These are phyloP conservation scores for Cyrtodaria siliqua DNA, from an alignment of 2,888 invertebrate genomes.

Conservation along the genomic window DNA sequence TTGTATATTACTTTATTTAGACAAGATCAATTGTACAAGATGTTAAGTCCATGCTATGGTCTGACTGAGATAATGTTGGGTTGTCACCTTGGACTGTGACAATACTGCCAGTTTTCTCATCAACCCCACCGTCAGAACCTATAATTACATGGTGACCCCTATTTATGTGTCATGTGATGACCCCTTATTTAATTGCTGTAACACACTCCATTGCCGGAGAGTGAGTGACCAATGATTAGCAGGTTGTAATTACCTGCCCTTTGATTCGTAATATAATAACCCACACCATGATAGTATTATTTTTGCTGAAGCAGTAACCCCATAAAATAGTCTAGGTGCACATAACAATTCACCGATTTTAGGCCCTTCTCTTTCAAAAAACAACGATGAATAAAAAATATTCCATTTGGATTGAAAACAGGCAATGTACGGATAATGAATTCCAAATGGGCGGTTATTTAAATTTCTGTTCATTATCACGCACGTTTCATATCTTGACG, in stretches of 20 bases:
- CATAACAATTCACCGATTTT: no score
- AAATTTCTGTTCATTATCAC: no score
- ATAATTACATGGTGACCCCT: slow-evolving; percentile 26
- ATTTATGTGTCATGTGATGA: slow-evolving; percentile 9
- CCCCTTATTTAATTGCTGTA: slow-evolving; percentile 17
- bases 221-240: slow-evolving; percentile 41
- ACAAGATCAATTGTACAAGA: slow-evolving; percentile 13
- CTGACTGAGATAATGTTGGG: slow-evolving; percentile 28
- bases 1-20: slow-evolving; percentile 24
- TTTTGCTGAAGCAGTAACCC: no score
- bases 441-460: no score
- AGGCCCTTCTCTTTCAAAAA: no score
- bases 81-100: slow-evolving; percentile 37
- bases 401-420: no score
- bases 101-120: slow-evolving; percentile 41
- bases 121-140: slow-evolving; percentile 19
- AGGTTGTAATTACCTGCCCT: slow-evolving; percentile 37
- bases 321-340: no score
- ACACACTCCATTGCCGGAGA: slow-evolving; percentile 22
- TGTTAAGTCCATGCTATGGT: slow-evolving; percentile 21
- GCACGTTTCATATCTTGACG: no score
- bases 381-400: no score
- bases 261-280: slow-evolving; percentile 9
- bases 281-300: no score
- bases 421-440: no score